Base-by-base conservation (phyloP, 2,888 invertebrate genomes). In the Podotricha telesiphe region DNA sequence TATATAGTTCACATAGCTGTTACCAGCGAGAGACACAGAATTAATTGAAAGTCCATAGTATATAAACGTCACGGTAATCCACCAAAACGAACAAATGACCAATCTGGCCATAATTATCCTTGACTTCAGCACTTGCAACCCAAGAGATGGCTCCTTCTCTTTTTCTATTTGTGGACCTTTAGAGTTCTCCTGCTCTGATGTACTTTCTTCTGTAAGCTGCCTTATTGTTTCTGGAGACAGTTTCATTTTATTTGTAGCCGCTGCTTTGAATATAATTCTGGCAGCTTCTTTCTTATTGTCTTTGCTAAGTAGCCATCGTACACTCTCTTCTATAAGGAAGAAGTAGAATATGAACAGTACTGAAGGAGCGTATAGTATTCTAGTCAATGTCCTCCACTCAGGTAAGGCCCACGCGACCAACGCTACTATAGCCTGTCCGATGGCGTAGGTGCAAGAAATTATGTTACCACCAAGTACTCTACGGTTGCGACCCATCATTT, bases 11-110 rank as follows among this genome's bases (percentile, higher is more conserved):
- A 96, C 84, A 82, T 97, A 97, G 77, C 95, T 95, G 82, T 96
- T 95, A 0, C 96, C 97, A 19, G 94, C 95, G 59, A 97, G 86
- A 0, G 95, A 94, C 2, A 96, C 96, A 0, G 97, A 95, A 85
- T 96, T 96, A 65, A 97, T 93, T 0, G 96, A 96, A 48, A 97
- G 86, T 0, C 97, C 97, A 79, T 96, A 97, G 84, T 96, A 97
- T 20, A 97, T 95, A 73, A 97, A 95, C 0, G 96, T 95, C 77
- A 96, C 95, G 0, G 96, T 95, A 17, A 96, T 94, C 96, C 96
- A 97, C 90, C 96, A 96, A 76, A 96, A 94, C n/a, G 95, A 95
- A 74, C 96, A 96, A 63, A 95, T 95, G 1, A 93, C 75, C 55
- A 81, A 89, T 45, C 95, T 89, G 0, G 90, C 78, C 71, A 95